Evolutionary conservation across 2,888 invertebrate genomes (phyloP).

Genomic region (Drosophila maculinotata): DNA sequence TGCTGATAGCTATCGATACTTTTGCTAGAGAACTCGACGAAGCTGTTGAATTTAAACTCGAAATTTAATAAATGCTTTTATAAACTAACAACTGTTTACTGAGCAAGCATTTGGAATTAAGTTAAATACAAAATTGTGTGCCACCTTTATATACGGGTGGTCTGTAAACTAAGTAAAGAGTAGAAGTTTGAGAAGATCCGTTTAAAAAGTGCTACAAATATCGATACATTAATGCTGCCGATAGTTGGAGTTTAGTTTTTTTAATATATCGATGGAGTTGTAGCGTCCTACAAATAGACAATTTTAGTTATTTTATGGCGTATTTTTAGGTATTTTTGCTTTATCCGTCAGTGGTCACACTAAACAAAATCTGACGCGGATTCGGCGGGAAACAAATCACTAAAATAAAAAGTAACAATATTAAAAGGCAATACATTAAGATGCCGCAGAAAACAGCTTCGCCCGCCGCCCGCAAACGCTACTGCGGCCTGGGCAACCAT

Average conservation of each 20-base stretch:
- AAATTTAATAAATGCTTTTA: background rate
- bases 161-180: background rate
- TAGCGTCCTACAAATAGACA: background rate
- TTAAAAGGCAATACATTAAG: background rate
- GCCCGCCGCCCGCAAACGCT: conserved; percentile 12
- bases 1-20: conserved; percentile 37
- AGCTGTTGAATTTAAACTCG: conserved; percentile 8
- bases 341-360: background rate
- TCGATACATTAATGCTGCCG: background rate
- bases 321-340: background rate
- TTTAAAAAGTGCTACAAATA: too few relatives aligned
- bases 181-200: background rate
- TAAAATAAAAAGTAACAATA: background rate
- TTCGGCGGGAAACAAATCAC: conserved; percentile 34
- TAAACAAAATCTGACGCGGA: background rate
- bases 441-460: conserved; percentile 19
- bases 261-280: conserved; percentile 3
- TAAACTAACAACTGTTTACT: background rate
- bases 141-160: background rate
- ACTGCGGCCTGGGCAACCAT: conserved; percentile 50
- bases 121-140: background rate
- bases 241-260: background rate
- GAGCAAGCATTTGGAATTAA: background rate
- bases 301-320: background rate
- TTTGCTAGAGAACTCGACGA: background rate